Base-by-base conservation (phyloP, 2,888 invertebrate genomes). In the Sepiola atlantica region DNA sequence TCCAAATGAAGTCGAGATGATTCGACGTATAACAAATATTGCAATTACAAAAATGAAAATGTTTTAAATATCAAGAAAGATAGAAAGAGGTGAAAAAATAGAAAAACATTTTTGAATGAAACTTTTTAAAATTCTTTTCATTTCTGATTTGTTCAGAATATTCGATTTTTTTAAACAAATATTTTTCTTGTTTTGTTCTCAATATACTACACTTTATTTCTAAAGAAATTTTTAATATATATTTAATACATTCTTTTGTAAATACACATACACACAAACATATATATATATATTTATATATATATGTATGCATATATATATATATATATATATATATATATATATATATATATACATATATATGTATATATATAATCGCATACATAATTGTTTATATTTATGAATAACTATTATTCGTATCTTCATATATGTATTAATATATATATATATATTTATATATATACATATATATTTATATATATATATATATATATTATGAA, bases 21-120 rank as follows among this genome's bases (percentile, higher is more conserved):
- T 77, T 77, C 77, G 32, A 77, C 14, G 20, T 77, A 77, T 77
- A n/a, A 77, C 77, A 77, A 77, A 77, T 77, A n/a, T 77, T 77
- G 77, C 77, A 77, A 77, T 77, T 77, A 77, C 77, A 77, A 77
- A 77, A n/a, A 77, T 32, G n/a, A 77, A 45, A 77, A 77, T 77
- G n/a, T 77, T 77, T 77, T 77, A 77, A 77, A 77, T 77, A 77
- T n/a, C n/a, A 77, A 61, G n/a, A 77, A 77, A 77, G 32, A 32
- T n/a, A n/a, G n/a, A 32, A 77, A 32, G n/a, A 77, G 10, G 18
- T n/a, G 12, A 3, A 77, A 77, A 20, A 57, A 57, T 24, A 3
- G 21, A 57, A 57, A 57, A 57, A 57, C 21, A 57, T 57, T n/a
- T 77, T 77, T 18, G n/a, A 77, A 77, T 77, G 77, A 14, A 77